Conservation (phyloP, 2,888 invertebrate species). For the Nineta flava region DNA sequence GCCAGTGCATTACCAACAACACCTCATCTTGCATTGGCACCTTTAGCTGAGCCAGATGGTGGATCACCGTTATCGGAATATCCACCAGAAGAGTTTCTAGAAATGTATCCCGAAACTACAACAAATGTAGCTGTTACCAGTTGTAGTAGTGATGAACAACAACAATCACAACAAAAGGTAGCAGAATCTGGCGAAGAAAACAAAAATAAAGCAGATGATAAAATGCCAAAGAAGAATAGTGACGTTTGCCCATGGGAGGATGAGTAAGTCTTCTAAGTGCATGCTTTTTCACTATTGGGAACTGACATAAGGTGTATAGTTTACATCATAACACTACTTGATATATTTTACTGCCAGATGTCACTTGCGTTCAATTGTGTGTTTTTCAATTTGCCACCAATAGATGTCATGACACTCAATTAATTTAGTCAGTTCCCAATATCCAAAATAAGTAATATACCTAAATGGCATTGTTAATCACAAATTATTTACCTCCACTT, state of each 20-base stretch:
- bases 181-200: constrained; percentile 3
- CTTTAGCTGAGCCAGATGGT: constrained; percentile 52
- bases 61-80: constrained; percentile 48
- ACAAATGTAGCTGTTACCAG: constrained; percentile 16
- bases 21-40: constrained; percentile 29
- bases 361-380: too few species aligned
- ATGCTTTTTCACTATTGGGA: constrained; percentile 1
- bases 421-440: too few species aligned
- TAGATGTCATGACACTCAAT: too few species aligned
- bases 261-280: constrained; percentile 53
- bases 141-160: constrained; percentile 22
- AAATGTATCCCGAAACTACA: constrained; percentile 22
- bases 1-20: background rate
- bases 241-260: constrained; percentile 92
- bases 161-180: constrained; percentile 21
- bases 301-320: background rate
- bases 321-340: too few species aligned
- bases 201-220: constrained; percentile 1
- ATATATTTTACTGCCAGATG: too few species aligned
- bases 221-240: constrained; percentile 38
- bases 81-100: constrained; percentile 27
- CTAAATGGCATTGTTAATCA: constrained; percentile 2
- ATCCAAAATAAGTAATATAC: background rate
- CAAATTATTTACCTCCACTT: constrained; percentile 2
- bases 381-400: too few species aligned